phyloP scores from a whole-genome alignment of 2,888 invertebrate genomes.

The Chorisops tibialis region DNA sequence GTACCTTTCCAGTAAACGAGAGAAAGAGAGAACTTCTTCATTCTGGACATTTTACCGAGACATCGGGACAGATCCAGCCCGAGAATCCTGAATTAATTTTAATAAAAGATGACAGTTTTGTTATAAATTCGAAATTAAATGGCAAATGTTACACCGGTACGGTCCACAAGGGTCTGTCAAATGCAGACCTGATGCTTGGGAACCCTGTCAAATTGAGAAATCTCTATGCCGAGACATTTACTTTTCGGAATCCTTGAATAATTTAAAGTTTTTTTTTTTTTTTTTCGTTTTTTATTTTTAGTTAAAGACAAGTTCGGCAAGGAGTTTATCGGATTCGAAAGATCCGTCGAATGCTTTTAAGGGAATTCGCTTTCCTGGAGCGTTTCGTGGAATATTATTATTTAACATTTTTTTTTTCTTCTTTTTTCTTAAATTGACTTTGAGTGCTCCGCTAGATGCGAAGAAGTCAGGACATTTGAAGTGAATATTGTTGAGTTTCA shows the following conservation, averaged over 20 bases:
- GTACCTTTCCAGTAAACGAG: too few relatives aligned
- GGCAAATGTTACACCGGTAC: constrained; percentile 27
- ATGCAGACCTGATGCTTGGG: neutral
- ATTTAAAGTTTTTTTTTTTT: constrained; percentile 17
- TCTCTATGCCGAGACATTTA: constrained; percentile 3
- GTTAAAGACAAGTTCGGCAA: neutral
- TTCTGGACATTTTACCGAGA: neutral
- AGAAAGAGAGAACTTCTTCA: neutral
- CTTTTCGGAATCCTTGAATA: constrained; percentile 10
- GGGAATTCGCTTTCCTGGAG: constrained; percentile 3
- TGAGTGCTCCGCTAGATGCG: constrained; percentile 8
- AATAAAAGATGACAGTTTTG: constrained; percentile 31
- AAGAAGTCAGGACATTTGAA: constrained; percentile 5
- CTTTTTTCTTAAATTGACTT: constrained; percentile 8
- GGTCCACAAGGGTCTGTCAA: constrained; percentile 14
- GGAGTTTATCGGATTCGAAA: neutral
- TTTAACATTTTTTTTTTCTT: too few relatives aligned
- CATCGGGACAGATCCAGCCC: neutral
- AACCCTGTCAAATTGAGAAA: neutral
- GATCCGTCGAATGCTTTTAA: constrained; percentile 7
- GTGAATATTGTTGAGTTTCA: too few relatives aligned
- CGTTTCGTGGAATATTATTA: constrained; percentile 12
- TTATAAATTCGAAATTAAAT: constrained; percentile 31
- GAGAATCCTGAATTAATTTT: constrained; percentile 24
- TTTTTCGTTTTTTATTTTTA: too few relatives aligned